A percentile compares a stretch with the other conserved stretches of the same genome.
phyloP scores from a whole-genome alignment of 2,888 invertebrate genomes.

The Ernsta delagoae region DNA sequence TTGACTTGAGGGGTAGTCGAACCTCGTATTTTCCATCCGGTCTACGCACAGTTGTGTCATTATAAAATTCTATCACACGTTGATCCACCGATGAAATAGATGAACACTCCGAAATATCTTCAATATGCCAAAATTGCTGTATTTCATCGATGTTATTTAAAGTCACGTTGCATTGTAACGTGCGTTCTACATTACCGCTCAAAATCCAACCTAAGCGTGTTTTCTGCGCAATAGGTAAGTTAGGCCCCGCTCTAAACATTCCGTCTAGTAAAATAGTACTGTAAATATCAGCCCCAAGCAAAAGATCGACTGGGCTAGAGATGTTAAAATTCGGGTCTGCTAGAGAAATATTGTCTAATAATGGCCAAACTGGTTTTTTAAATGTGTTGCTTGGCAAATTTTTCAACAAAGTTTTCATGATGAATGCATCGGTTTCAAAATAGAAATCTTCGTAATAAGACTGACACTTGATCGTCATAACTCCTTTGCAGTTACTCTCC shows the following conservation, averaged over 20 bases:
- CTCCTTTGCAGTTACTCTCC: not conserved
- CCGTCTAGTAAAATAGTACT: too few species aligned
- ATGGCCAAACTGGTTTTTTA: not conserved
- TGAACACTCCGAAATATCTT: not conserved
- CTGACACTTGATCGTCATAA: not conserved
- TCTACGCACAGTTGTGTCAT: not conserved
- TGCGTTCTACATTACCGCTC: not conserved
- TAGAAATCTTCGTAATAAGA: too few species aligned
- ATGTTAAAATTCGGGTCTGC: not conserved
- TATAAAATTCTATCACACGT: not conserved
- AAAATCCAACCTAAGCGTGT: not conserved
- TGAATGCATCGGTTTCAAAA: too few species aligned
- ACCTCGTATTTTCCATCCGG: not conserved
- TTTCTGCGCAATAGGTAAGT: not conserved
- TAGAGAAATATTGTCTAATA: not conserved
- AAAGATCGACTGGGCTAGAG: not conserved
- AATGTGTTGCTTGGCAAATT: not conserved
- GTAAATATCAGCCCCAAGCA: not conserved
- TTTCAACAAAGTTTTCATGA: too few species aligned
- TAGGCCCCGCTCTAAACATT: too few species aligned
- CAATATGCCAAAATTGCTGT: not conserved
- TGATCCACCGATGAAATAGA: not conserved
- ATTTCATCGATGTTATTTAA: not conserved
- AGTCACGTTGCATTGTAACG: not conserved
- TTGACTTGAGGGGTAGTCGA: too few species aligned